These are phyloP conservation scores for Mimas tiliae DNA, from an alignment of 2,888 invertebrate genomes.

Conservation along the genomic window DNA sequence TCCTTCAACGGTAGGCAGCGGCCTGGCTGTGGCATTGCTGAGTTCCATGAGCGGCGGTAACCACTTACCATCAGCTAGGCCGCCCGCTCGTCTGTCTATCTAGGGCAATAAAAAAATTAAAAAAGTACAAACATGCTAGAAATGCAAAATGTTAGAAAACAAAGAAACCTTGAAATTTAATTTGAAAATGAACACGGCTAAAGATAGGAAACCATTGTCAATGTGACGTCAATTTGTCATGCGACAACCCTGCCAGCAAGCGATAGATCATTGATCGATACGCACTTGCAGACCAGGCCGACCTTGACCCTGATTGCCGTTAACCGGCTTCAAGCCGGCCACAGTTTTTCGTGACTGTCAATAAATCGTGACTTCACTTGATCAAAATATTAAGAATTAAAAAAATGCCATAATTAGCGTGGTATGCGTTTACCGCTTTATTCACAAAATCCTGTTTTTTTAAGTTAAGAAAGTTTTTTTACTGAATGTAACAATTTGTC, in stretches of 20 bases:
- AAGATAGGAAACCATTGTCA: no score
- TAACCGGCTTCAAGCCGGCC: slow-evolving; percentile 53
- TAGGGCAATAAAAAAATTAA: no score
- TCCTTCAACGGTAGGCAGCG: no score
- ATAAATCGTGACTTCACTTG: slow-evolving; percentile 47
- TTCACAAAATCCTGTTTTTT: slow-evolving; percentile 4
- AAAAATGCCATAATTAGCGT: not conserved
- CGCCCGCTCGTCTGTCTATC: no score
- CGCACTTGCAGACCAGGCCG: slow-evolving; percentile 58
- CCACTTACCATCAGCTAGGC: no score
- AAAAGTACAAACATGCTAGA: no score
- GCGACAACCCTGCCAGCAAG: slow-evolving; percentile 27
- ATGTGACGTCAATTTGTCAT: not conserved
- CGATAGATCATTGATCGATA: slow-evolving; percentile 67
- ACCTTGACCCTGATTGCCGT: slow-evolving; percentile 70
- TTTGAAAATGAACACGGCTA: no score
- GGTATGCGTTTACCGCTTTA: not conserved
- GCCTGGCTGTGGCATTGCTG: no score
- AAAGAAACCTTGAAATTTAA: no score
- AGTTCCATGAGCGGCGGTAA: no score
- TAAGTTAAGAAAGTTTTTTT: not conserved
- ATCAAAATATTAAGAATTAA: slow-evolving; percentile 45
- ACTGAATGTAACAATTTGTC: slow-evolving; percentile 7
- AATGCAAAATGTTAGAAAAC: no score
- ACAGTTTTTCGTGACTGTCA: slow-evolving; percentile 54